These are phyloP conservation scores for Drosophila nikananu DNA, from an alignment of 1,140 invertebrate species.

Conservation along the genomic window DNA sequence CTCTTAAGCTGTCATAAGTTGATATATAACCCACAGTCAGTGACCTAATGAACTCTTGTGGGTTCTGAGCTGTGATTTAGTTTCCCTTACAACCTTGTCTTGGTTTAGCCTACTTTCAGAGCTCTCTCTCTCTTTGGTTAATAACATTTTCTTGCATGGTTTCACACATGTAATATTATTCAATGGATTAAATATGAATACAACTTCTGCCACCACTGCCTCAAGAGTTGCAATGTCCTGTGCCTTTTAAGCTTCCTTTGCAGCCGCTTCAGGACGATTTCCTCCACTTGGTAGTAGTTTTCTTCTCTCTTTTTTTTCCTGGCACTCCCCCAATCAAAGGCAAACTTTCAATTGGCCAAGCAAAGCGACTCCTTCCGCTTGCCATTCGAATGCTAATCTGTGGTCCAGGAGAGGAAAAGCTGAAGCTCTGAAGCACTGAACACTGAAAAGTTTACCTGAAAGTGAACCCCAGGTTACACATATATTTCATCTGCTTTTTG, in stretches of 20 bases:
- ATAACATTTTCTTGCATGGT: neutral
- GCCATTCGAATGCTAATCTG: slow-evolving; percentile 36
- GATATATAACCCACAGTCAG: neutral
- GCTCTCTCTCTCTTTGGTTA: neutral
- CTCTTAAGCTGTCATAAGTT: neutral
- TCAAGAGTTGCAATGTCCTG: neutral
- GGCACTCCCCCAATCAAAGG: slow-evolving; percentile 36
- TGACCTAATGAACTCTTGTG: slow-evolving; percentile 3
- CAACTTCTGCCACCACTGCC: neutral
- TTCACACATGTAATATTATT: no score
- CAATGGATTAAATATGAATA: neutral
- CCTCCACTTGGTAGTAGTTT: neutral
- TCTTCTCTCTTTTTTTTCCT: neutral
- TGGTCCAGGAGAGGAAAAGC: neutral
- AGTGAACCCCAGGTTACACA: slow-evolving; percentile 1
- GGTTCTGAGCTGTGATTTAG: neutral
- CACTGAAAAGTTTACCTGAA: slow-evolving; percentile 34
- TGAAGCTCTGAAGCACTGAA: slow-evolving; percentile 5
- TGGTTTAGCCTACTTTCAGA: neutral
- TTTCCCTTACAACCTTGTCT: neutral
- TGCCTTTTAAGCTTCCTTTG: neutral
- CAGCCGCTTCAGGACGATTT: slow-evolving; percentile 14
- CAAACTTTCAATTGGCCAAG: slow-evolving; percentile 35
- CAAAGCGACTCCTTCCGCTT: slow-evolving; percentile 17
- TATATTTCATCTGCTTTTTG: slow-evolving; percentile 23